Evolutionary conservation across 1,140 invertebrate genomes (phyloP), one percentile per base, ranked within the genome.

Genomic region (Polyergus mexicanus): DNA sequence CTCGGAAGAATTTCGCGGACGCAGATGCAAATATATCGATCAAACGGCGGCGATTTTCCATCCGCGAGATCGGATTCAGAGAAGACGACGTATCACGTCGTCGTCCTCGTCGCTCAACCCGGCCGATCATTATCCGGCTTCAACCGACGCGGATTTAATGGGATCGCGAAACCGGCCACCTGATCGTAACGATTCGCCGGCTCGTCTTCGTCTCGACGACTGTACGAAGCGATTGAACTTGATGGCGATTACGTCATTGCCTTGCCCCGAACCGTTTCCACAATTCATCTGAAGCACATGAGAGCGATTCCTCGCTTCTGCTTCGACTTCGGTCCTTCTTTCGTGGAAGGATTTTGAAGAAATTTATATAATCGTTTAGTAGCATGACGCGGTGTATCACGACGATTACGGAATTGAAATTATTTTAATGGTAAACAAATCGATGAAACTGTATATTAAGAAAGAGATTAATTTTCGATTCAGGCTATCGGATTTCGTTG

Each of bases 241-340:
- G 86, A 91, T 85, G 71, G 74, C 77, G 89, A 91, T 92, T 91
- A 91, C 88, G 90, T 91, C 89, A 89, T 84, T 80, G 88, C 74
- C 72, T 84, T 81, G 86, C 86, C 84, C 86, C 84, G 76, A 56
- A 51, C 85, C 32, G 85, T 86, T 86, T 86, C 80, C 32, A 63
- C 54, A 25, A 54, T 77, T 78, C 32, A 85, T 90, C 85, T 71
- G 66, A 69, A 86, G 68, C 68, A 58, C 62, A 76, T 81, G 81
- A 69, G 75, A 63, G 62, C 65, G 25, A 74, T 63, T 85, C 51
- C 44, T 80, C 32, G 13, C 13, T 35, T 47, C 65, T 25, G 51
- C 41, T 88, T 63, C 44, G 51, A 47, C 25, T 54, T 68, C 58
- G 80, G 69, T 35, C 19, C 51, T 86, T 80, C 66, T 32, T 32